Evolutionary conservation across 2,888 invertebrate genomes (phyloP).

Genomic region (Anodontia alba): DNA sequence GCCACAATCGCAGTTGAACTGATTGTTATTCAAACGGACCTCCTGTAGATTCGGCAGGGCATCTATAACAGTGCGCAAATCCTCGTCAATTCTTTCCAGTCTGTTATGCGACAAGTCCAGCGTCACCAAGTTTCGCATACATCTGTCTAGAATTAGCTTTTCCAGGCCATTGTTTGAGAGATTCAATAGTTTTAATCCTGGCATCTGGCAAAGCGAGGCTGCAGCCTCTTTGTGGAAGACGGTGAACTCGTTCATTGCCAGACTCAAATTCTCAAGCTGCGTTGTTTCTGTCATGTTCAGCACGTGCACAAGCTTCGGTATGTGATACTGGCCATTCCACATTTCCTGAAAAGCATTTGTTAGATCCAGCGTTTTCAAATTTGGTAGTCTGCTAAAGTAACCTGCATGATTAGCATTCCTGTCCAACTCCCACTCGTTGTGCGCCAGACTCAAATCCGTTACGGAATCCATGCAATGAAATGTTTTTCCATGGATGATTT

Average conservation of each 20-base stretch:
- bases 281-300: constrained; percentile 52
- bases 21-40: constrained; percentile 56
- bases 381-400: constrained; percentile 53
- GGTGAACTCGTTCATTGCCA: constrained; percentile 62
- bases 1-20: constrained; percentile 67
- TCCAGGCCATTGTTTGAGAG: constrained; percentile 56
- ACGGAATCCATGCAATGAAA: constrained; percentile 67
- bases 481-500: constrained; percentile 62
- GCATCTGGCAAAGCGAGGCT: constrained; percentile 60
- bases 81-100: constrained; percentile 33
- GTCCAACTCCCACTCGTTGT: constrained; percentile 65
- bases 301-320: constrained; percentile 57
- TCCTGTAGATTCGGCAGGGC: constrained; percentile 34
- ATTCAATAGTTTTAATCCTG: constrained; percentile 49
- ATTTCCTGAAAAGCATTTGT: constrained; percentile 62
- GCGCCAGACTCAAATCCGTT: constrained; percentile 45
- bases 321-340: constrained; percentile 51
- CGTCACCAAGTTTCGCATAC: constrained; percentile 45
- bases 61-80: constrained; percentile 42
- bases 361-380: constrained; percentile 57
- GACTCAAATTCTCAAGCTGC: constrained; percentile 52
- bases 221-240: constrained; percentile 48
- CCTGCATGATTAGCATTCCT: constrained; percentile 48
- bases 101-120: constrained; percentile 66
- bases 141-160: constrained; percentile 34